Evolutionary conservation across 1,140 invertebrate genomes (phyloP).

Genomic region (Micrasema longulum): DNA sequence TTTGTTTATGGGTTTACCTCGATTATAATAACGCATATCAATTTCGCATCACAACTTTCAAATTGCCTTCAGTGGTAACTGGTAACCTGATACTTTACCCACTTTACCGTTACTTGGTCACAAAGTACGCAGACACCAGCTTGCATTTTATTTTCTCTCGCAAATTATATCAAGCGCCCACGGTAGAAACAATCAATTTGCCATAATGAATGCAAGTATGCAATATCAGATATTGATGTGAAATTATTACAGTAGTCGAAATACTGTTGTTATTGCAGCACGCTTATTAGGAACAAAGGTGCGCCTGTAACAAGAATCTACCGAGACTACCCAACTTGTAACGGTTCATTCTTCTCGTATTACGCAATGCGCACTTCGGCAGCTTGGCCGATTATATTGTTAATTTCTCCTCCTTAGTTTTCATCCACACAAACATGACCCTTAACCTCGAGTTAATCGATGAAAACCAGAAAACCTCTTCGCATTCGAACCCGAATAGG

Average conservation of each 20-base stretch:
- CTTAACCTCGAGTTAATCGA: too few relatives aligned
- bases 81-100: too few relatives aligned
- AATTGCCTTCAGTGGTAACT: not conserved
- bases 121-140: too few relatives aligned
- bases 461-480: too few relatives aligned
- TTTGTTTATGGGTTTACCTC: not conserved
- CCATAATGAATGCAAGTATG: not conserved
- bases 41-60: constrained; percentile 18
- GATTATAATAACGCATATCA: constrained; percentile 1
- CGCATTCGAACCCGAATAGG: too few relatives aligned
- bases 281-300: constrained; percentile 25
- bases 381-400: not conserved
- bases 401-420: constrained; percentile 9
- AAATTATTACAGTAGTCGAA: constrained; percentile 12
- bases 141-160: constrained; percentile 12
- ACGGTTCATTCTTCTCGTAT: too few relatives aligned
- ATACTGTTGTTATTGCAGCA: not conserved
- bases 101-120: too few relatives aligned
- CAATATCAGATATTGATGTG: constrained; percentile 18
- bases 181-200: constrained; percentile 14
- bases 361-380: too few relatives aligned
- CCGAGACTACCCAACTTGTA: too few relatives aligned
- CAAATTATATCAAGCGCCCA: constrained; percentile 18
- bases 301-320: not conserved
- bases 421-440: not conserved